Base-by-base conservation (phyloP, 2,113 vertebrate genomes). In the Xyrauchen texanus region DNA sequence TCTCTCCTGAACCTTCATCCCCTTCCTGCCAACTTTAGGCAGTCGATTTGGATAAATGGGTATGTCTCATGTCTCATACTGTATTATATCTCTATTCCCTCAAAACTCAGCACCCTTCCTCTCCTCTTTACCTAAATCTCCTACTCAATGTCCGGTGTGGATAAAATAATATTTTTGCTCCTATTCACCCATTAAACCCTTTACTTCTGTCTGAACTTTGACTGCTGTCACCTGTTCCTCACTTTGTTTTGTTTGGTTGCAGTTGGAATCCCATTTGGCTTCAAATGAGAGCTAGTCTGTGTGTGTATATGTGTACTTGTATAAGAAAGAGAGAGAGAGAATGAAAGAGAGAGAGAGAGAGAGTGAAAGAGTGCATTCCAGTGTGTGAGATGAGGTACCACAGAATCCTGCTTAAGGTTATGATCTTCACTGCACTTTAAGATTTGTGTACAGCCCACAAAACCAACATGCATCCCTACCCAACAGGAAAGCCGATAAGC, bases 21-120 rank as follows among this genome's bases (percentile, higher is more conserved):
- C 75, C 69, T 70, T 88, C 83, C 85, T 92, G 88, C 91, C 87
- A 83, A 90, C 85, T 88, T 75, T 84, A 93, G 93, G 91, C 91
- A 88, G 89, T 93, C 88, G 91, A 94, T 93, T 93, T 94, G 93
- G 93, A 94, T 88, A 87, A 92, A 91, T 93, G 92, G 93, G 92
- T 93, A 94, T 84, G 93, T 94, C 85, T 89, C 82, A 82, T 81
- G 82, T 90, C 79, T 88, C 79, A 78, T 78, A 79, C 85, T 87
- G 86, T 87, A 21, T 83, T 78, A 44, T 88, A 78, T 88, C 83
- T 89, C 82, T 83, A 76, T 69, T 76, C 68, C 72, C 65, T 68
- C 74, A 79, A 77, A 75, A 70, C 71, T 81, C 53, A 77, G 73
- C 88, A 76, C 79, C 60, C 62, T 86, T 84, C 68, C 21, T 34